These are phyloP conservation scores for Cephus pygmeus DNA, from an alignment of 2,888 invertebrate species.

Conservation along the genomic window DNA sequence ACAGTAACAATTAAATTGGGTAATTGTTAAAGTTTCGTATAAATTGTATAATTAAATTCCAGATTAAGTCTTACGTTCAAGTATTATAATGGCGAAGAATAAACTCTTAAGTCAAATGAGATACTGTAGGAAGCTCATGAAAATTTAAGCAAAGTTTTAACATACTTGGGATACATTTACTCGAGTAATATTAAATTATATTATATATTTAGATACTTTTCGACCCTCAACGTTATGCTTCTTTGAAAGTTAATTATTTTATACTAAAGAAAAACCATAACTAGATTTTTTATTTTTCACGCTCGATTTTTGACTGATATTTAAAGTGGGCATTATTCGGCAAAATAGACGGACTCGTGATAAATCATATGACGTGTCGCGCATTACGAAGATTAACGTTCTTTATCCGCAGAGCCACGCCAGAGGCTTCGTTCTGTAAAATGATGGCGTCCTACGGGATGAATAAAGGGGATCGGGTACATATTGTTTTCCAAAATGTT, in stretches of 20 bases:
- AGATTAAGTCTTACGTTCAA: background rate
- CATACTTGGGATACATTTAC: background rate
- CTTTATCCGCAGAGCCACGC: background rate
- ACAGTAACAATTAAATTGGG: background rate
- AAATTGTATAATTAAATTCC: background rate
- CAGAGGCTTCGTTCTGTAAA: background rate
- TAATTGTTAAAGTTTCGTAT: background rate
- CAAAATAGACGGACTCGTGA: background rate
- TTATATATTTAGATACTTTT: background rate
- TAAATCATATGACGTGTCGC: background rate
- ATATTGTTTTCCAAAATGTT: background rate
- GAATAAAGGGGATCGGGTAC: background rate
- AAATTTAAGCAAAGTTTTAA: background rate
- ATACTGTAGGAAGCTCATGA: background rate
- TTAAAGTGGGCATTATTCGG: background rate
- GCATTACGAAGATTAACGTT: background rate
- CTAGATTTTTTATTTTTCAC: background rate
- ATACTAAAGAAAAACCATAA: background rate
- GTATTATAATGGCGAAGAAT: background rate
- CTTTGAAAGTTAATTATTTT: background rate
- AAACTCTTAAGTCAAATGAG: background rate
- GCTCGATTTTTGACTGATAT: background rate
- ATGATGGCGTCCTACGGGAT: background rate
- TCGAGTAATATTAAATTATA: background rate
- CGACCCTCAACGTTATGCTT: background rate